Percentiles rank a stretch among this genome's conserved stretches.
Conservation (phyloP, 2,888 invertebrate genomes). For the Drosophila rubida region DNA sequence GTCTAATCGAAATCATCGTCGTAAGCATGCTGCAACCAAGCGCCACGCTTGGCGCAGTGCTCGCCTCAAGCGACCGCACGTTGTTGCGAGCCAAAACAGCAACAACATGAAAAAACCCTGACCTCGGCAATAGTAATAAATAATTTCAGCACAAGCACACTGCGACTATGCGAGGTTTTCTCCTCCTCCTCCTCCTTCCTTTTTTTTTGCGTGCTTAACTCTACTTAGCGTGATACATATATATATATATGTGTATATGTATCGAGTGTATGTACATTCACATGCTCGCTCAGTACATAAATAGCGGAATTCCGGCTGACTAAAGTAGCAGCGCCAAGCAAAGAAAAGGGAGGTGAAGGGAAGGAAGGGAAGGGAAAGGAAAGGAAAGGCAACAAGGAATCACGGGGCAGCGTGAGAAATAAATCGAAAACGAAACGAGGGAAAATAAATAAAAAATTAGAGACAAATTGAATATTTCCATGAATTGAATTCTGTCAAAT, state of each 20-base stretch:
- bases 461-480: conserved; percentile 55
- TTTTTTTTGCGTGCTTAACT: conserved; percentile 35
- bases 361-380: no score
- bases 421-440: not conserved
- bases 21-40: not conserved
- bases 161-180: not conserved
- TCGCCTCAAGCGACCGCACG: not conserved
- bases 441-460: conserved; percentile 19
- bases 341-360: no score
- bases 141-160: conserved; percentile 18
- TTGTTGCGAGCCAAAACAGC: conserved; percentile 1
- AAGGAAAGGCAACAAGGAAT: not conserved
- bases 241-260: not conserved
- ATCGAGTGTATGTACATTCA: not conserved
- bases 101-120: conserved; percentile 13
- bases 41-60: not conserved
- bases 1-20: not conserved
- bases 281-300: conserved; percentile 11
- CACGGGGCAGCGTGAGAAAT: not conserved
- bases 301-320: conserved; percentile 43
- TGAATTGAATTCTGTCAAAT: conserved; percentile 55
- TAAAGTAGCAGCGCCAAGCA: no score
- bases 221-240: conserved; percentile 14
- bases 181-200: no score
- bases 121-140: conserved; percentile 45